Conservation (phyloP, 1,140 invertebrate species). For the Pogonognathellus flavescens region DNA sequence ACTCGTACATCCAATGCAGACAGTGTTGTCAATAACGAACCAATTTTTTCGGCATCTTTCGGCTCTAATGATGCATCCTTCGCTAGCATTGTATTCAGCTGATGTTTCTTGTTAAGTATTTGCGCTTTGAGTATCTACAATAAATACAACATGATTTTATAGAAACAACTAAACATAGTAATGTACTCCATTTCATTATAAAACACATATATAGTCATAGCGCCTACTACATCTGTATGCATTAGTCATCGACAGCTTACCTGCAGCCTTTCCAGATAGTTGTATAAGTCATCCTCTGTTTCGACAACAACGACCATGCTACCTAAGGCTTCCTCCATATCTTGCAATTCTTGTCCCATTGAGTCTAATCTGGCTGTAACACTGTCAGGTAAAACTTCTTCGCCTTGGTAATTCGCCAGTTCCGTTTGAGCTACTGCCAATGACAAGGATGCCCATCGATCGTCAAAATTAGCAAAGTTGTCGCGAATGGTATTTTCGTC, state of each 20-base stretch:
- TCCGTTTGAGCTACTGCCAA: constrained; percentile 78
- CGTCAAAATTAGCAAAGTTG: constrained; percentile 80
- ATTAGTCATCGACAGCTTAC: constrained; percentile 63
- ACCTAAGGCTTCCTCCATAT: constrained; percentile 77
- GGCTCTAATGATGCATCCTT: constrained; percentile 80
- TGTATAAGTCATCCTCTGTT: constrained; percentile 83
- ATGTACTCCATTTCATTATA: too few species aligned
- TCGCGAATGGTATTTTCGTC: constrained; percentile 86
- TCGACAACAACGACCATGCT: constrained; percentile 82
- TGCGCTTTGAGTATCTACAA: constrained; percentile 77
- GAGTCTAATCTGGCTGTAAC: constrained; percentile 80
- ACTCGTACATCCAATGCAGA: constrained; percentile 79
- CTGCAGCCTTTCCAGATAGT: constrained; percentile 84
- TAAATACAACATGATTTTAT: background rate
- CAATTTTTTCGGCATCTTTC: constrained; percentile 81
- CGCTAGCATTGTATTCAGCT: constrained; percentile 60
- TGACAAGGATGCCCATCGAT: constrained; percentile 80
- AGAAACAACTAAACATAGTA: too few species aligned
- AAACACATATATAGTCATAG: too few species aligned
- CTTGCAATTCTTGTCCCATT: constrained; percentile 80
- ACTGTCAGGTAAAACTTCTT: constrained; percentile 76
- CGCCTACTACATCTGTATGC: background rate
- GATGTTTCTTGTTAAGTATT: constrained; percentile 77
- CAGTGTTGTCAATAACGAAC: constrained; percentile 77
- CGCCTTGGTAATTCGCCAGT: constrained; percentile 76